phyloP scores from a whole-genome alignment of 2,797 vertebrate genomes.

The Hyperoplus immaculatus region DNA sequence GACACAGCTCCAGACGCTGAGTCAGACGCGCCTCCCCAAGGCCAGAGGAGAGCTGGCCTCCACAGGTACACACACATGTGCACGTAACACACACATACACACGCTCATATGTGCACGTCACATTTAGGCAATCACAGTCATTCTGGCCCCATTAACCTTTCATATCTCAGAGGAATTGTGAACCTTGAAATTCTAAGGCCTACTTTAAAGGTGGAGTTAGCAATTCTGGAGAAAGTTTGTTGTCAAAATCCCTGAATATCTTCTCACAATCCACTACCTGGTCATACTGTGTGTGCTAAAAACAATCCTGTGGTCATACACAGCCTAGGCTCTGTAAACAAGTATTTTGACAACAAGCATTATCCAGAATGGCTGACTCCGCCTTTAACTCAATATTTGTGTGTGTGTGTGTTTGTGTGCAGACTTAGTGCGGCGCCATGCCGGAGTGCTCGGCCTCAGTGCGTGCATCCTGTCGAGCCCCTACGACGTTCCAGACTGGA shows the following conservation, averaged over 20 bases:
- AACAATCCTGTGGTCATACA: too few relatives aligned
- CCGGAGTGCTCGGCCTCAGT: conserved; percentile 96
- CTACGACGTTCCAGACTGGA: conserved; percentile 97
- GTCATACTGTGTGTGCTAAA: too few relatives aligned
- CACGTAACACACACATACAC: conserved; percentile 29
- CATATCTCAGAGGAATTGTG: conserved; percentile 60
- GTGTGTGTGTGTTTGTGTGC: conserved; percentile 24
- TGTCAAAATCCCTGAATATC: too few relatives aligned
- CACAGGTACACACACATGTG: conserved; percentile 65
- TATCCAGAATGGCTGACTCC: too few relatives aligned
- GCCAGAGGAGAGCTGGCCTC: conserved; percentile 92
- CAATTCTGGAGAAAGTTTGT: too few relatives aligned
- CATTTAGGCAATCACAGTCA: conserved; percentile 70
- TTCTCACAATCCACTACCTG: too few relatives aligned
- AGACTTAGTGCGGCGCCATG: conserved; percentile 96
- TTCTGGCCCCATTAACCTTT: conserved; percentile 75
- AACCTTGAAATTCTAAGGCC: conserved; percentile 69
- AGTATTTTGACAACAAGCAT: too few relatives aligned
- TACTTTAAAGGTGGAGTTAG: conserved; percentile 14
- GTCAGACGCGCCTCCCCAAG: conserved; percentile 94
- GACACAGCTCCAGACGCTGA: conserved; percentile 96
- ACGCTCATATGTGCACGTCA: conserved; percentile 22
- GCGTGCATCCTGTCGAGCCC: conserved; percentile 98
- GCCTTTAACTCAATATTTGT: conserved; percentile 28
- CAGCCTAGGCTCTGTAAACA: too few relatives aligned